A percentile compares a stretch with the other conserved stretches of the same genome.
Conservation (phyloP, 2,888 invertebrate species). For the Pelosia muscerda region DNA sequence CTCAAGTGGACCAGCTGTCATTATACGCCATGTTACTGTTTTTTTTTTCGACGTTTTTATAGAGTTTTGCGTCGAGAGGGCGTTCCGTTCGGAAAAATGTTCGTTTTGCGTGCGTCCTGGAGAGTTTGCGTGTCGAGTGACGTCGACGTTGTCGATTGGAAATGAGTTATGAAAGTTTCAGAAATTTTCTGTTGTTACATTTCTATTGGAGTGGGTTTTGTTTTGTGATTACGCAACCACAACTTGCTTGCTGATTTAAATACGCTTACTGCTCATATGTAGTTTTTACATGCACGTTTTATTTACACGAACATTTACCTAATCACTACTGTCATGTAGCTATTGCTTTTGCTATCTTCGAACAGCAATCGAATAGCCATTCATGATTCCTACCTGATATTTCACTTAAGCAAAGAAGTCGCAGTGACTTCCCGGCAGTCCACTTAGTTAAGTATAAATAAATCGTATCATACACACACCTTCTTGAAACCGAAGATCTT, state of each 20-base stretch:
- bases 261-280: background rate
- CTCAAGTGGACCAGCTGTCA: slow-evolving; percentile 88
- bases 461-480: no score
- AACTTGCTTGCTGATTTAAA: slow-evolving; percentile 16
- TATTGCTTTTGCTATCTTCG: background rate
- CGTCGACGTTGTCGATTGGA: slow-evolving; percentile 77
- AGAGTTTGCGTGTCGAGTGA: slow-evolving; percentile 84
- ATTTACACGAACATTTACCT: background rate
- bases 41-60: slow-evolving; percentile 86
- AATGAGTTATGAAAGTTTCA: slow-evolving; percentile 81
- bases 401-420: background rate
- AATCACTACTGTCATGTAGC: background rate
- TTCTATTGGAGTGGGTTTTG: slow-evolving; percentile 66
- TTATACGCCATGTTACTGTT: slow-evolving; percentile 88
- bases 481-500: background rate
- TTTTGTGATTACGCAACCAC: slow-evolving; percentile 45
- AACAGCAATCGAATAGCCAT: background rate
- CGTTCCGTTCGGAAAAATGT: slow-evolving; percentile 86
- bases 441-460: background rate
- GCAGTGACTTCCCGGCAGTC: background rate
- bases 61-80: slow-evolving; percentile 85
- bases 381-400: background rate
- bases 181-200: slow-evolving; percentile 64
- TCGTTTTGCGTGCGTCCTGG: slow-evolving; percentile 85
- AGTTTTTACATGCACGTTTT: background rate